Percentiles rank a stretch among this genome's conserved stretches.
phyloP scores from a whole-genome alignment of 2,888 invertebrate species.

The Sycophila texana region DNA sequence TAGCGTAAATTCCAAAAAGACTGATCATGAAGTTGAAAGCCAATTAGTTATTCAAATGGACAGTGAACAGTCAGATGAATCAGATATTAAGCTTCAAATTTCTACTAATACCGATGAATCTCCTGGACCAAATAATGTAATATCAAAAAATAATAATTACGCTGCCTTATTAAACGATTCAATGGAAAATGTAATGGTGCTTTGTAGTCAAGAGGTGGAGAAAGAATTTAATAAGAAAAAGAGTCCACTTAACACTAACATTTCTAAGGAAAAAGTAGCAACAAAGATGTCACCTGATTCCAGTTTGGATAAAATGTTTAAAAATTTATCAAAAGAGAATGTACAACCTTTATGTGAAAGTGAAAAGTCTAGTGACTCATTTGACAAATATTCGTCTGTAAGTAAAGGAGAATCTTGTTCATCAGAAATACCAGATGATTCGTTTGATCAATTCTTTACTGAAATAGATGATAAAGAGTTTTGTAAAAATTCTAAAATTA shows the following conservation, averaged over 20 bases:
- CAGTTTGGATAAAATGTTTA: slow-evolving; percentile 29
- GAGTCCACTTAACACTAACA: not conserved
- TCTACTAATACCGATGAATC: slow-evolving; percentile 47
- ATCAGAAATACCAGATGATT: slow-evolving; percentile 57
- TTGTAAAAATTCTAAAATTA: slow-evolving; percentile 38
- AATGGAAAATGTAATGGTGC: slow-evolving; percentile 51
- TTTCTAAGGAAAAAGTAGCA: slow-evolving; percentile 23
- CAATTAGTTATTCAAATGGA: slow-evolving; percentile 46
- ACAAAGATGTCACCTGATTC: slow-evolving; percentile 18
- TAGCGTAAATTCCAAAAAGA: slow-evolving; percentile 7
- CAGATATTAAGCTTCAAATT: slow-evolving; percentile 53
- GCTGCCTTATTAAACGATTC: slow-evolving; percentile 51
- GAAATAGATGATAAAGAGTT: slow-evolving; percentile 50
- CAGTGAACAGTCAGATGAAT: slow-evolving; percentile 47
- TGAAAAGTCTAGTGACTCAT: slow-evolving; percentile 24
- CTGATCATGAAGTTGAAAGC: slow-evolving; percentile 32
- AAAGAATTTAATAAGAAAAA: slow-evolving; percentile 41
- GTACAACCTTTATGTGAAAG: not conserved
- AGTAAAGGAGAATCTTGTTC: slow-evolving; percentile 45
- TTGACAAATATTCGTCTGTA: slow-evolving; percentile 23
- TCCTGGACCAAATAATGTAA: not conserved
- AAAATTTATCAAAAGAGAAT: slow-evolving; percentile 36
- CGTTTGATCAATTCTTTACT: slow-evolving; percentile 56
- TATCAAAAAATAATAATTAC: slow-evolving; percentile 20
- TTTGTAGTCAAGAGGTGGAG: slow-evolving; percentile 56